A percentile compares a stretch with the other conserved stretches of the same genome.
phyloP scores from a whole-genome alignment of 2,888 invertebrate genomes.

The Tenthredo distinguenda region DNA sequence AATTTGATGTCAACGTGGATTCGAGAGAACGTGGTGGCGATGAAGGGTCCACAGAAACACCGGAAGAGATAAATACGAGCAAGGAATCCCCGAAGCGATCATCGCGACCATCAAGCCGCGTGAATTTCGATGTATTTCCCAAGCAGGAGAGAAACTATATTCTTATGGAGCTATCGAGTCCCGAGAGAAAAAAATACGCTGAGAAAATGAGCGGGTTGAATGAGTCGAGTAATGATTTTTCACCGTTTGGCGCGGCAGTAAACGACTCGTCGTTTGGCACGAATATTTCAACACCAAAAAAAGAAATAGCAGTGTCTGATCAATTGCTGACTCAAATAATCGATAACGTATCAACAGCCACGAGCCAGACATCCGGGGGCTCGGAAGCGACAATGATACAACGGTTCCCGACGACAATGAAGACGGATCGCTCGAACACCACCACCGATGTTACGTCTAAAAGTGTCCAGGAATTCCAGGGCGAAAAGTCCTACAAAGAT shows the following conservation, averaged over 20 bases:
- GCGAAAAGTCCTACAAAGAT: background rate
- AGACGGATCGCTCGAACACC: background rate
- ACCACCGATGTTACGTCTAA: background rate
- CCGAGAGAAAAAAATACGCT: constrained; percentile 59
- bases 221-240: constrained; percentile 13
- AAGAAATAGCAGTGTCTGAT: constrained; percentile 31
- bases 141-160: constrained; percentile 69
- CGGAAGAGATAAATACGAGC: constrained; percentile 13
- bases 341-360: constrained; percentile 28
- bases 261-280: constrained; percentile 29
- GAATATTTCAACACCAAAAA: constrained; percentile 25
- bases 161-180: constrained; percentile 69
- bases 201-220: constrained; percentile 49
- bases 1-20: constrained; percentile 56
- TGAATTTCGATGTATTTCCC: constrained; percentile 65
- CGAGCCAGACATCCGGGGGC: constrained; percentile 13
- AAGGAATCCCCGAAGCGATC: constrained; percentile 56
- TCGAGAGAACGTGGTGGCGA: background rate
- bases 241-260: background rate
- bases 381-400: constrained; percentile 16
- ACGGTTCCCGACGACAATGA: constrained; percentile 5
- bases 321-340: constrained; percentile 36
- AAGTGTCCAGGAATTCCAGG: constrained; percentile 5
- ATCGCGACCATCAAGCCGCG: constrained; percentile 60
- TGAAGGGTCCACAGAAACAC: background rate